Evolutionary conservation across 2,888 invertebrate species (phyloP), one percentile per base, ranked within the genome.

Genomic region (Chouioia cunea): DNA sequence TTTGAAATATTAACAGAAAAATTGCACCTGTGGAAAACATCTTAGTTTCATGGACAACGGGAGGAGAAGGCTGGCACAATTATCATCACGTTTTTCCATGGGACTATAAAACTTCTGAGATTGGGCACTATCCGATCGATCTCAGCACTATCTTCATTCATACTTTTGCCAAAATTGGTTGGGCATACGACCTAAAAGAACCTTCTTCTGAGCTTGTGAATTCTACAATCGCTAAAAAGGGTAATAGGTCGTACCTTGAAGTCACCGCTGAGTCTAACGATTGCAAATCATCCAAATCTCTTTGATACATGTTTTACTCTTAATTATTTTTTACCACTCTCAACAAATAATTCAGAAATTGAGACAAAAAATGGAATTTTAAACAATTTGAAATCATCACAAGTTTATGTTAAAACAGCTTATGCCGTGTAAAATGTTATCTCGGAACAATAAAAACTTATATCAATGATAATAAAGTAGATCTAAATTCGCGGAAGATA

Each of bases 51-150:
- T 86, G 87, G 2, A 12, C 77, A 1, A 76, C 83, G 1, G 68
- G 79, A 53, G 86, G 86, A 4, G 86, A 86, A 76, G 89, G 89
- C 4, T 89, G 87, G 85, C 89, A 89, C 80, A 89, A 89, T 79
- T 97, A 95, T 85, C 97, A 97, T 84, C 97, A 97, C 86, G 92
- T 93, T 0, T 97, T 97, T 86, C 96, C 96, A 0, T 95, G 94
- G 92, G 97, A 97, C 85, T 97, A 97, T 89, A 93, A 94, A 80
- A 93, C 96, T 27, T 92, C 95, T 6, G 97, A 97, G 84, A 87
- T 94, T 16, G 94, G 94, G 14, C 81, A 85, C 46, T 84, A 79
- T 78, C 82, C 89, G 74, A 54, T 76, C 2, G 95, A 95, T 82
- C 65, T 89, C 0, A 93, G 94, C 2, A 92, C 94, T 0, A 80